Conservation (phyloP, 2,113 vertebrate genomes). For the Neopipo cinnamomea region DNA sequence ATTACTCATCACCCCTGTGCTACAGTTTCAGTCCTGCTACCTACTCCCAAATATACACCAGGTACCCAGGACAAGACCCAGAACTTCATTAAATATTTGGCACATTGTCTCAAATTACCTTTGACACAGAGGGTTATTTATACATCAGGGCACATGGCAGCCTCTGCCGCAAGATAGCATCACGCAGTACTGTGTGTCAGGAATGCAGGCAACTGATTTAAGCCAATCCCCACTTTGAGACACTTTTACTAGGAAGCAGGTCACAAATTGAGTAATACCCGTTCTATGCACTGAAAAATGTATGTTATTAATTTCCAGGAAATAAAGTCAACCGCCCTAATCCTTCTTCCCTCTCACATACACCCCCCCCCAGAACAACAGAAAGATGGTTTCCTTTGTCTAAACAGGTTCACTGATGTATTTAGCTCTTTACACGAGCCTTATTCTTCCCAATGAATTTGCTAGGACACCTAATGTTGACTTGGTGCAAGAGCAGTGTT, state of each 20-base stretch:
- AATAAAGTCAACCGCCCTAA: slow-evolving; percentile 1
- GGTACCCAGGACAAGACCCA: background rate
- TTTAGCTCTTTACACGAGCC: background rate
- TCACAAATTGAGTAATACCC: slow-evolving; percentile 18
- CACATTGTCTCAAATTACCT: background rate
- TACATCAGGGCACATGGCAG: background rate
- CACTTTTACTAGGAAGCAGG: background rate
- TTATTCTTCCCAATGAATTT: background rate
- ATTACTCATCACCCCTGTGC: background rate
- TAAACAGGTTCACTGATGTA: background rate
- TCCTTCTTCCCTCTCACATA: background rate
- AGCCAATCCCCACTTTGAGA: background rate
- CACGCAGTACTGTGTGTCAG: background rate
- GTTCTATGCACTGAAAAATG: background rate
- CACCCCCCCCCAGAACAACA: background rate
- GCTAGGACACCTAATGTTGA: background rate
- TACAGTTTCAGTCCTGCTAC: background rate
- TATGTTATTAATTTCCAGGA: slow-evolving; percentile 1
- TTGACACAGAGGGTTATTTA: background rate
- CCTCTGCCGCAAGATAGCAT: background rate
- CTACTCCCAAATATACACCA: background rate
- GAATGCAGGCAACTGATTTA: background rate
- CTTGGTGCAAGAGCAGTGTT: background rate
- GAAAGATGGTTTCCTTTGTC: background rate
- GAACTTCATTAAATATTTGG: background rate